phyloP scores from a whole-genome alignment of 2,113 vertebrate species.

The Sinocyclocheilus grahami region DNA sequence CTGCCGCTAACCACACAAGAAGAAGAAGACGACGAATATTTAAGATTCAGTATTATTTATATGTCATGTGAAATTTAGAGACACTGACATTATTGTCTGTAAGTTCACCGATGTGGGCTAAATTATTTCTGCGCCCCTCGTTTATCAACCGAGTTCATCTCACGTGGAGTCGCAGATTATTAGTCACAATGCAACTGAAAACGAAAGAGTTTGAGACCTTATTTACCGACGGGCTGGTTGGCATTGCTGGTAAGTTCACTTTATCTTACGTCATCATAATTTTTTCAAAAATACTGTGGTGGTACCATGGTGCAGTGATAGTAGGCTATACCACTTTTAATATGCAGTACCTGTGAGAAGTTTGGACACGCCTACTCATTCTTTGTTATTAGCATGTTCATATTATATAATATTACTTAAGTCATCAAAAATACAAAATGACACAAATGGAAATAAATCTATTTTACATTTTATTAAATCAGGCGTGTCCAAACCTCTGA shows the following conservation, averaged over 20 bases:
- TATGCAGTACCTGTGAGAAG: background rate
- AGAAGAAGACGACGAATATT: no score
- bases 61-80: background rate
- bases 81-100: background rate
- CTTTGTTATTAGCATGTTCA: background rate
- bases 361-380: background rate
- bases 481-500: background rate
- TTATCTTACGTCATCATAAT: background rate
- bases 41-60: background rate
- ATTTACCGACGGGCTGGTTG: constrained; percentile 88
- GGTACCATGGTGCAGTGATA: background rate
- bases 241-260: constrained; percentile 79
- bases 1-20: no score
- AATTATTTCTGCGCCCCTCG: constrained; percentile 54
- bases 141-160: constrained; percentile 54
- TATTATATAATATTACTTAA: background rate
- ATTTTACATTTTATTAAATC: no score
- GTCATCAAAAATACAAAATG: background rate
- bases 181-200: constrained; percentile 84
- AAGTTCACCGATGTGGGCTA: constrained; percentile 71
- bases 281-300: background rate
- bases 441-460: background rate
- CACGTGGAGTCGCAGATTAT: constrained; percentile 61
- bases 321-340: background rate
- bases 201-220: constrained; percentile 86